Percentiles rank a stretch among this genome's conserved stretches.
Conservation (phyloP, 2,113 vertebrate genomes). For the Ariopsis seemanni region DNA sequence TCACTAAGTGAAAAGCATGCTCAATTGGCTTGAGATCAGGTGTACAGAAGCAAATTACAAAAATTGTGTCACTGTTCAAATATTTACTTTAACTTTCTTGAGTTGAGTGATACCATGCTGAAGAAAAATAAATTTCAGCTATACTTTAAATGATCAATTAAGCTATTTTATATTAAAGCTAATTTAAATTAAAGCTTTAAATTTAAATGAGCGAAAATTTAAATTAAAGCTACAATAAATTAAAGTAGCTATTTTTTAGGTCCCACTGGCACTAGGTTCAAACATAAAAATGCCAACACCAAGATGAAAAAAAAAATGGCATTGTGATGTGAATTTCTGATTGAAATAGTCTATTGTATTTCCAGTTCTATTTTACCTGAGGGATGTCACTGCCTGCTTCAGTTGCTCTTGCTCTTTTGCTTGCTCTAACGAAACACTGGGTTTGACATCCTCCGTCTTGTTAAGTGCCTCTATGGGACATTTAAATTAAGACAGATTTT, state of each 20-base stretch:
- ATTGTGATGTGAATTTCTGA: neutral
- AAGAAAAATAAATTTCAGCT: neutral
- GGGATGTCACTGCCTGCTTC: conserved; percentile 31
- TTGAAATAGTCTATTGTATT: neutral
- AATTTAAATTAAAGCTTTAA: no score
- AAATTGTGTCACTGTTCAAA: neutral
- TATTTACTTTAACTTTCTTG: neutral
- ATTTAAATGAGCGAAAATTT: no score
- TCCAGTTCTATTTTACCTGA: conserved; percentile 31
- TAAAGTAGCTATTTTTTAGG: neutral
- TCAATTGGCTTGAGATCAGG: neutral
- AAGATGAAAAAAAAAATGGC: neutral
- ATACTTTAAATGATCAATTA: no score
- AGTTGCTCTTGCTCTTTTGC: conserved; percentile 30
- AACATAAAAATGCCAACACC: neutral
- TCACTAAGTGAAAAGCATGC: neutral
- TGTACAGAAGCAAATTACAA: neutral
- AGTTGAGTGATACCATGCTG: neutral
- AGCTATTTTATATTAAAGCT: no score
- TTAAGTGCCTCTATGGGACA: conserved; percentile 32
- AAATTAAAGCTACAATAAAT: neutral
- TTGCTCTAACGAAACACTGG: neutral
- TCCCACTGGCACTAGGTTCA: neutral
- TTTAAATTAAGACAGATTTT: neutral
- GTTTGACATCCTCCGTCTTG: conserved; percentile 28